phyloP scores from a whole-genome alignment of 2,888 invertebrate genomes.

The Ophion obscuratus region DNA sequence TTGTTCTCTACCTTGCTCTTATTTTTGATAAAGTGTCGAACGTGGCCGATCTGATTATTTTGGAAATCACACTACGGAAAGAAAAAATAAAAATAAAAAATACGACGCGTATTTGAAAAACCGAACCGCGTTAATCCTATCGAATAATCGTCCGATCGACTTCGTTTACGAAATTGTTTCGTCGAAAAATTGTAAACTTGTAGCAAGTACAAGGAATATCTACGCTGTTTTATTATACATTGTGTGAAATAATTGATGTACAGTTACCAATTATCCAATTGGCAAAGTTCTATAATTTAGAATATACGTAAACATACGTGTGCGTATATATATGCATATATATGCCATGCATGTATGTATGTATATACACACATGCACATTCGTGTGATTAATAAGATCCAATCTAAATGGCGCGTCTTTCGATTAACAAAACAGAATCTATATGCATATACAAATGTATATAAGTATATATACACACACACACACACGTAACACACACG shows the following conservation, averaged over 20 bases:
- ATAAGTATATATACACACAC: neutral
- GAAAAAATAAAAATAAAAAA: neutral
- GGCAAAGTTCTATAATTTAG: constrained; percentile 80
- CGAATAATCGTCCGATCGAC: constrained; percentile 79
- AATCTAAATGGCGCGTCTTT: constrained; percentile 55
- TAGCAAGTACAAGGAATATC: constrained; percentile 78
- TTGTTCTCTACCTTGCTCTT: constrained; percentile 5
- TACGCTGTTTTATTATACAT: constrained; percentile 80
- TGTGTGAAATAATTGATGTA: constrained; percentile 82
- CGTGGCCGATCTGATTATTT: constrained; percentile 78
- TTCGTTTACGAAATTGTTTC: constrained; percentile 78
- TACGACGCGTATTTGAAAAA: constrained; percentile 28
- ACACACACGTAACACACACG: constrained; percentile 10
- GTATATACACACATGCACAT: constrained; percentile 52
- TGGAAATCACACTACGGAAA: constrained; percentile 69
- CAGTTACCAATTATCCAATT: constrained; percentile 82
- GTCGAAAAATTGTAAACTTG: constrained; percentile 78
- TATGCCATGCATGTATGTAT: constrained; percentile 69
- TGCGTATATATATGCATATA: constrained; percentile 56
- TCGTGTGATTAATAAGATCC: constrained; percentile 73
- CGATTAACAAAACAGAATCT: constrained; percentile 34
- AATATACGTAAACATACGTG: constrained; percentile 55
- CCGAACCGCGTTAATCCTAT: constrained; percentile 78
- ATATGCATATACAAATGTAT: constrained; percentile 13
- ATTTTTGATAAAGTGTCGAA: constrained; percentile 31